Base-by-base conservation (phyloP, 1,140 invertebrate genomes). In the Luehdorfia chinensis region DNA sequence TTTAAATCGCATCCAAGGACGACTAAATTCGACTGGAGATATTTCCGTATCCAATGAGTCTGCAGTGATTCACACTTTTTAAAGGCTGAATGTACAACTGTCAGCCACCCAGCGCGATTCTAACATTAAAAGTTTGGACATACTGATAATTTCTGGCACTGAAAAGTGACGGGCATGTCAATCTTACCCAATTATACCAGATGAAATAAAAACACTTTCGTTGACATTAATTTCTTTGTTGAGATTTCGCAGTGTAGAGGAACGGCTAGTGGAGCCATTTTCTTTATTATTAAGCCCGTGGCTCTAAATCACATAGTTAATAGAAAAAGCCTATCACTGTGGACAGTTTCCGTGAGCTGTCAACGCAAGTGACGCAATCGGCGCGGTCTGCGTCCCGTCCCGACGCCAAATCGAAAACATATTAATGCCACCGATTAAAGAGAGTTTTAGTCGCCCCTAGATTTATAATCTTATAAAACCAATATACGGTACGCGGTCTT, bases 1-100 rank as follows among this genome's bases (percentile, higher is more conserved):
- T 70, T 66, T 72, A 73, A 75, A 66, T 69, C 64, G 61, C 56
- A 67, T 67, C 59, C 79, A 86, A 86, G 79, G 83, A 83, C 79
- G 73, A 64, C 74, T 81, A 81, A 79, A 75, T 83, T 66, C 55
- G 73, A 46, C 61, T 36, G 58, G 41, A 65, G 72, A 73, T 84
- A 86, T 84, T 78, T 83, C 77, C 79, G 83, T 55, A 74, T 71
- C 65, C 62, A 64, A 78, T 75, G 69, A 71, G 70, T 77, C 72
- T 72, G 55, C 52, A 67, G 55, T 84, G 83, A 86, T 72, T 85
- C 81, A 81, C 57, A 73, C 46, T 71, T 73, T 76, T 79, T 77
- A 76, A 61, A n/a, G 43, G 50, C 34, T 66, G 70, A 33, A 68
- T 64, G 64, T 65, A 55, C 60, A 62, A 76, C 56, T 80, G 76